Evolutionary conservation across 30 jellyfish, hydroid and myxozoan species (phyloP).

Genomic region (Hydractinia echinata): DNA sequence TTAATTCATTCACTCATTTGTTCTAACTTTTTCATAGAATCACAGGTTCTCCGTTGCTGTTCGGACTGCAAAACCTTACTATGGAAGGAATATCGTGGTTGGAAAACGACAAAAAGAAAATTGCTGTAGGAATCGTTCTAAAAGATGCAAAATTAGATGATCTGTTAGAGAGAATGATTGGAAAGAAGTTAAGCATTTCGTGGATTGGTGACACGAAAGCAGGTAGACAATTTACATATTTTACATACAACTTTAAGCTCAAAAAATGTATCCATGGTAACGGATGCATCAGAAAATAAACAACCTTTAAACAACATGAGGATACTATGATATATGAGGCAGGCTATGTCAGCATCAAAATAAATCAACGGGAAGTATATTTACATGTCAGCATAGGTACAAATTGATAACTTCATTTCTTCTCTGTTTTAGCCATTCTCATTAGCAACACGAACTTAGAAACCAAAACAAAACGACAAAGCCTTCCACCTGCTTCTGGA

Average conservation of each 20-base stretch:
- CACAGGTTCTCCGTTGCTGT: constrained; percentile 24
- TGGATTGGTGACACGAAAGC: constrained; percentile 34
- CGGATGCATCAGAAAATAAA: too few species aligned
- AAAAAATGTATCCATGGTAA: too few species aligned
- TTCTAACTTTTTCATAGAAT: neutral
- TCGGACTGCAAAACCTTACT: constrained; percentile 21
- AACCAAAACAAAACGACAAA: constrained; percentile 1
- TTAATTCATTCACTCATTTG: too few species aligned
- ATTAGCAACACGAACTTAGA: constrained; percentile 20
- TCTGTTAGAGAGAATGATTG: constrained; percentile 20
- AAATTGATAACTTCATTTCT: neutral
- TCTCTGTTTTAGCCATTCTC: constrained; percentile 16
- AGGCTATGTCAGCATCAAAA: too few species aligned
- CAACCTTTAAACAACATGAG: too few species aligned
- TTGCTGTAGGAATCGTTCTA: constrained; percentile 29
- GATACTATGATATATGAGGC: too few species aligned
- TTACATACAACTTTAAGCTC: too few species aligned
- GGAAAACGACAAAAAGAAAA: constrained; percentile 3
- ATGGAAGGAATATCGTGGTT: constrained; percentile 33
- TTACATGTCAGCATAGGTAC: too few species aligned
- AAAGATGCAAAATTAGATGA: constrained; percentile 19
- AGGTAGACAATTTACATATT: neutral
- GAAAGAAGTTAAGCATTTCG: neutral
- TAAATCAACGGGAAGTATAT: too few species aligned
- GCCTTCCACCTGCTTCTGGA: neutral